Percentiles rank a stretch among this genome's conserved stretches.
These are phyloP conservation scores for Leistus spinibarbis DNA, from an alignment of 2,888 invertebrate species.

Conservation along the genomic window DNA sequence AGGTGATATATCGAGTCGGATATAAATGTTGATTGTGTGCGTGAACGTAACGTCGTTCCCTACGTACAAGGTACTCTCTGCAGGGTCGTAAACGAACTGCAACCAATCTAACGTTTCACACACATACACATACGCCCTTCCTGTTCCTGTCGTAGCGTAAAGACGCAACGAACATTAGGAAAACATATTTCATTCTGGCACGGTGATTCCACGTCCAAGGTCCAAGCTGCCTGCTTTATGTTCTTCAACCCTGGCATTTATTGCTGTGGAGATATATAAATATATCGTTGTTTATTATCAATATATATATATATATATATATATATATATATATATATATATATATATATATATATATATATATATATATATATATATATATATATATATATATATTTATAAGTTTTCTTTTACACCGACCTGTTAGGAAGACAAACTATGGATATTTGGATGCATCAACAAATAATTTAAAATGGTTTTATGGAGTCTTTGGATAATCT, in stretches of 20 bases:
- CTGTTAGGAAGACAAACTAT: too few relatives aligned
- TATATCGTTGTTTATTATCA: not conserved
- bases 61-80: not conserved
- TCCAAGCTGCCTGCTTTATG: not conserved
- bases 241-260: constrained; percentile 3
- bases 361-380: constrained; percentile 4
- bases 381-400: constrained; percentile 4
- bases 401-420: not conserved
- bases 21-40: constrained; percentile 37
- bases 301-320: not conserved
- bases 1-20: constrained; percentile 14
- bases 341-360: constrained; percentile 6
- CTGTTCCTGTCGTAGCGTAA: constrained; percentile 9
- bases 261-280: not conserved
- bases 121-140: constrained; percentile 2
- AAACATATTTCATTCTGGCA: constrained; percentile 16
- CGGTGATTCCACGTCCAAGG: not conserved
- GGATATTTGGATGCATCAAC: too few relatives aligned
- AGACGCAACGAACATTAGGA: constrained; percentile 1
- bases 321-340: not conserved
- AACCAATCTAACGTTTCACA: constrained; percentile 1
- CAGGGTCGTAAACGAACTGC: constrained; percentile 1
- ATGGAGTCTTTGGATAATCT: too few relatives aligned
- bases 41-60: constrained; percentile 16
- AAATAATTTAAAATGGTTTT: too few relatives aligned